phyloP scores from a whole-genome alignment of 2,113 vertebrate genomes.

The Neomonachus schauinslandi region DNA sequence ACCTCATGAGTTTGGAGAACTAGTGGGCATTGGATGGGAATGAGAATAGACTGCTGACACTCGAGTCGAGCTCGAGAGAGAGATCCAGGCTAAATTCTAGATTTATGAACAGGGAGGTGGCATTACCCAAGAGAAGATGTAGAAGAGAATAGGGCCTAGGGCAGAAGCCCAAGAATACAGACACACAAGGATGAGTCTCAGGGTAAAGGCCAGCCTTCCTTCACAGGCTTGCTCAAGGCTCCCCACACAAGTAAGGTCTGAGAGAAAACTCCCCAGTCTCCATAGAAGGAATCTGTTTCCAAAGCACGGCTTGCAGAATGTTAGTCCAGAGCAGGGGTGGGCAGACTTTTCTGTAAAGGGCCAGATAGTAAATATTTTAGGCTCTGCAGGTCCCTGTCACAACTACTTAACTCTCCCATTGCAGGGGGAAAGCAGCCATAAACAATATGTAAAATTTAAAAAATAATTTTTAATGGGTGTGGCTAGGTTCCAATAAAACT shows the following conservation, averaged over 20 bases:
- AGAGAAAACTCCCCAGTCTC: not conserved
- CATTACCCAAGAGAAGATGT: not conserved
- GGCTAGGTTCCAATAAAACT: not conserved
- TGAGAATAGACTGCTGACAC: not conserved
- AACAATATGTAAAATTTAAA: not conserved
- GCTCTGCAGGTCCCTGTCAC: not conserved
- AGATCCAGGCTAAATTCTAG: not conserved
- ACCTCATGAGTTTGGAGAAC: not conserved
- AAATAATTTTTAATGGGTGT: not conserved
- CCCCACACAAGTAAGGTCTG: not conserved
- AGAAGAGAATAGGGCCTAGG: not conserved
- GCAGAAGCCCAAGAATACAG: not conserved
- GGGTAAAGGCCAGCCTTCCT: not conserved
- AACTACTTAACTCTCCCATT: not conserved
- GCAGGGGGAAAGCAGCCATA: not conserved
- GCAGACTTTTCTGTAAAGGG: not conserved
- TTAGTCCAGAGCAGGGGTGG: not conserved
- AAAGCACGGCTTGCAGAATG: not conserved
- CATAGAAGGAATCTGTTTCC: fast-evolving
- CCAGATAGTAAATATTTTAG: not conserved
- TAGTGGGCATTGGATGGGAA: not conserved
- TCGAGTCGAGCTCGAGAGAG: not conserved
- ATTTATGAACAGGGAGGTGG: not conserved
- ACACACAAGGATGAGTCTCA: fast-evolving
- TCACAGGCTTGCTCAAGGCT: not conserved